Conservation (phyloP, 1,140 invertebrate genomes). For the Physella acuta region DNA sequence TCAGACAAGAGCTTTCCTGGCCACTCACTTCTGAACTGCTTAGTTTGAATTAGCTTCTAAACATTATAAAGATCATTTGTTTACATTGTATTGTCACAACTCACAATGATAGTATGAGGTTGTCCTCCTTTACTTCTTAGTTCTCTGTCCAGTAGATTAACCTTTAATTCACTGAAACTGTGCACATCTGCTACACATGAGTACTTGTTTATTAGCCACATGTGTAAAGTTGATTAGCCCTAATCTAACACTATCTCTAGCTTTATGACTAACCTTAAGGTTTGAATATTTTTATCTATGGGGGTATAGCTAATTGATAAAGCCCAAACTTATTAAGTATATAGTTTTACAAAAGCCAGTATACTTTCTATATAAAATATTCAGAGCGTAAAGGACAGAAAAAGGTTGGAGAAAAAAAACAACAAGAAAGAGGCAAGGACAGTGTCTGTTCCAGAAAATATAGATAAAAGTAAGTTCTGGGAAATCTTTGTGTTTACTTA, state of each 20-base stretch:
- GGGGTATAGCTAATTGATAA: no score
- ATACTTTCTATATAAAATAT: constrained; percentile 1
- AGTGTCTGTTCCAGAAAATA: background rate
- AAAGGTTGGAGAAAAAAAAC: background rate
- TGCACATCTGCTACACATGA: no score
- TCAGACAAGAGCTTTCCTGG: no score
- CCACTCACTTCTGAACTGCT: background rate
- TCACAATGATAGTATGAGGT: background rate
- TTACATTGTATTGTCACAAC: background rate
- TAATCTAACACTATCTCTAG: no score
- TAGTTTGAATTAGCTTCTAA: background rate
- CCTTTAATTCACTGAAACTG: no score
- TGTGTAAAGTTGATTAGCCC: no score
- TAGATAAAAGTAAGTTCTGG: constrained; percentile 9
- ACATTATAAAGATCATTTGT: no score
- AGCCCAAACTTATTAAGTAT: background rate
- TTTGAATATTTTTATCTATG: no score
- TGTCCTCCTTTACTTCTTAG: background rate
- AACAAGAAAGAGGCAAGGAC: background rate
- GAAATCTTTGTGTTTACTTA: background rate
- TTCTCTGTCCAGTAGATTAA: no score
- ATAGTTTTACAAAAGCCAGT: background rate
- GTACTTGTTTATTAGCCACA: no score
- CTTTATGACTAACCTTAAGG: no score
- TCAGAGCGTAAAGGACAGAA: constrained; percentile 10